phyloP scores from a whole-genome alignment of 2,888 invertebrate genomes.

The Cheilosia grossa region DNA sequence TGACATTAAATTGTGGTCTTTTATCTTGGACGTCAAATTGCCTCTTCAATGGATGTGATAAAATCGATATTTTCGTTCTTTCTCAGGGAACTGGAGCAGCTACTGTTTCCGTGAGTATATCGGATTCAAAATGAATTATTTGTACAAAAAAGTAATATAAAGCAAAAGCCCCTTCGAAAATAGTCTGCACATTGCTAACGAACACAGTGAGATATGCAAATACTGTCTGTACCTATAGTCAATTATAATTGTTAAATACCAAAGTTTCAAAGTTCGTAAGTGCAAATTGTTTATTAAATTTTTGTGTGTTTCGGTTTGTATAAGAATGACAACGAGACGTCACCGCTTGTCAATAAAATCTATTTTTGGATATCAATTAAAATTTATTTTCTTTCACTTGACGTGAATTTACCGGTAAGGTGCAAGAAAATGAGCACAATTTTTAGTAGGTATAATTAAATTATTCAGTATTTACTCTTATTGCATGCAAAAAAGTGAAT shows the following conservation, averaged over 20 bases:
- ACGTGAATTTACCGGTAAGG: too few species aligned
- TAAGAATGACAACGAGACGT: slow-evolving; percentile 4
- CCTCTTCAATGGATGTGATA: slow-evolving; percentile 32
- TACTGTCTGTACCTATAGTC: not conserved
- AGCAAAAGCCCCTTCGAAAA: slow-evolving; percentile 12
- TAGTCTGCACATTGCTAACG: too few species aligned
- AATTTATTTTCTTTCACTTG: not conserved
- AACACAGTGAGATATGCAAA: not conserved
- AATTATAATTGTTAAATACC: slow-evolving; percentile 4
- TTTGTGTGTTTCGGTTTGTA: not conserved
- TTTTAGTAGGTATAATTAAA: too few species aligned
- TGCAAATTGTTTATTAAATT: not conserved
- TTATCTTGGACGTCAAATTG: not conserved
- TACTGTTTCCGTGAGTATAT: slow-evolving; percentile 61
- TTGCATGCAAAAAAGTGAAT: too few species aligned
- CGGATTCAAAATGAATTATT: not conserved
- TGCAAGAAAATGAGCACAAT: too few species aligned
- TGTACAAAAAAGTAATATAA: slow-evolving; percentile 7
- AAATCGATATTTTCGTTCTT: slow-evolving; percentile 64
- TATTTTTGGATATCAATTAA: not conserved
- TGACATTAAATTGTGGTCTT: slow-evolving; percentile 8
- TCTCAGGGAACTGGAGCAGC: slow-evolving; percentile 42
- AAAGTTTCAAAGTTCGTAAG: not conserved
- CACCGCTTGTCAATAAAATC: not conserved
- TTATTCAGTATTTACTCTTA: too few species aligned